phyloP scores from a whole-genome alignment of 1,140 invertebrate species.

The Whitmania pigra region DNA sequence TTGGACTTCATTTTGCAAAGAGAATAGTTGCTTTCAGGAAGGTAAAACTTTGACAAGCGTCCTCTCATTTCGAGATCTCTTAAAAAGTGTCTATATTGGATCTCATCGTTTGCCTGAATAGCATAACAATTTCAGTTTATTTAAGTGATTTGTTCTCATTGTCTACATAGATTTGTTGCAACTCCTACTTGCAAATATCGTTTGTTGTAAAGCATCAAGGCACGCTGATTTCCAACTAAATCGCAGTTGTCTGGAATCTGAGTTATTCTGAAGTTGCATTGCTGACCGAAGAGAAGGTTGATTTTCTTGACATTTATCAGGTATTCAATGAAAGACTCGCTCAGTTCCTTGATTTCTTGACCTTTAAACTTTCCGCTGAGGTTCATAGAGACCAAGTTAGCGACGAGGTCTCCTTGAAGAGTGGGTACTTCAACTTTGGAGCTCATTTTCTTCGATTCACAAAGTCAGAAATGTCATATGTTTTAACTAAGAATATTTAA shows the following conservation, averaged over 20 bases:
- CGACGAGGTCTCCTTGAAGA: conserved; percentile 12
- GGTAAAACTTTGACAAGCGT: conserved; percentile 15
- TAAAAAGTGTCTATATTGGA: conserved; percentile 21
- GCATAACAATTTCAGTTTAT: too few relatives aligned
- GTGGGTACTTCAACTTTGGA: conserved; percentile 8
- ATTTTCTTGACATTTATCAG: conserved; percentile 15
- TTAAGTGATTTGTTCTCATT: not conserved
- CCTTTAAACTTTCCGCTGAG: conserved; percentile 19
- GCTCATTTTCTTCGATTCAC: not conserved
- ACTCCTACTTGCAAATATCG: not conserved
- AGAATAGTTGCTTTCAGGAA: conserved; percentile 20
- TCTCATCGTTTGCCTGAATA: conserved; percentile 18
- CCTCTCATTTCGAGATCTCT: conserved; percentile 20
- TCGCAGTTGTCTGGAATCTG: conserved; percentile 13
- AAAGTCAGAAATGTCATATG: too few relatives aligned
- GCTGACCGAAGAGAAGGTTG: conserved; percentile 19
- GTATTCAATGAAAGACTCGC: conserved; percentile 16
- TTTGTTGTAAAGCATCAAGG: conserved; percentile 17
- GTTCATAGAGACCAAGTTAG: conserved; percentile 20
- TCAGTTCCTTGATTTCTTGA: conserved; percentile 13
- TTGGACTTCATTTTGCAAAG: conserved; percentile 22
- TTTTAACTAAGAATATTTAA: too few relatives aligned
- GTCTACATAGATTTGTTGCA: not conserved
- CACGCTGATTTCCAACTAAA: conserved; percentile 14
- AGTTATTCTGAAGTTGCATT: conserved; percentile 15